Percentiles rank a stretch among this genome's conserved stretches.
These are phyloP conservation scores for Nasonia longicornis DNA, from an alignment of 1,140 invertebrate species.

Conservation along the genomic window DNA sequence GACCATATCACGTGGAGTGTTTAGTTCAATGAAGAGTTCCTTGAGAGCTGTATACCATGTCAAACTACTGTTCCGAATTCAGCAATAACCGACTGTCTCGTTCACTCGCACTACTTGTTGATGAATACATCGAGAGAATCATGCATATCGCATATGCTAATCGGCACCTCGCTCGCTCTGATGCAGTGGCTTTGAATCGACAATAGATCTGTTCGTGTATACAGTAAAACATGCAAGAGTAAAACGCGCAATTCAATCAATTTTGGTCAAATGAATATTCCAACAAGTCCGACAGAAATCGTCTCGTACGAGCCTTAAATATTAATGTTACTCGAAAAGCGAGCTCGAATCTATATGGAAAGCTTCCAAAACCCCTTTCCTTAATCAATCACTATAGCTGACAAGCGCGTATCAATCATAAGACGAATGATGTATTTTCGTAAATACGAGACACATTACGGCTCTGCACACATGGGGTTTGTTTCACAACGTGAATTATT, in stretches of 20 bases:
- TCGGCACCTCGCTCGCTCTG: background rate
- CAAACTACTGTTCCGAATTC: background rate
- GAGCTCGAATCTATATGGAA: background rate
- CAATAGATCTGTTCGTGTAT: background rate
- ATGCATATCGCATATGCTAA: background rate
- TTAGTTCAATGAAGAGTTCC: background rate
- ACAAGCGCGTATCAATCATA: background rate
- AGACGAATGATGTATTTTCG: background rate
- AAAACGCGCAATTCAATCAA: background rate
- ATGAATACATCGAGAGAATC: background rate
- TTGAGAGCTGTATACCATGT: background rate
- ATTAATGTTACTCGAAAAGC: constrained; percentile 1
- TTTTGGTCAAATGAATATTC: background rate
- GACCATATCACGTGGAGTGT: background rate
- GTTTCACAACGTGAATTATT: background rate
- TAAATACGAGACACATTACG: background rate
- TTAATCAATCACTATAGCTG: background rate
- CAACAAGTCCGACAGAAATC: background rate
- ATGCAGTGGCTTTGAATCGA: too few species aligned
- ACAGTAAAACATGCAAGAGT: background rate
- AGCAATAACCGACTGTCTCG: background rate
- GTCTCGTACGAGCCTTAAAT: background rate
- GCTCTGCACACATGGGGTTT: background rate
- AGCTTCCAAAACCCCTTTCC: background rate
- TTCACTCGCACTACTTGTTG: background rate